These are phyloP conservation scores for Coregonus suidteri DNA, from an alignment of 2,797 vertebrate genomes.

Conservation along the genomic window DNA sequence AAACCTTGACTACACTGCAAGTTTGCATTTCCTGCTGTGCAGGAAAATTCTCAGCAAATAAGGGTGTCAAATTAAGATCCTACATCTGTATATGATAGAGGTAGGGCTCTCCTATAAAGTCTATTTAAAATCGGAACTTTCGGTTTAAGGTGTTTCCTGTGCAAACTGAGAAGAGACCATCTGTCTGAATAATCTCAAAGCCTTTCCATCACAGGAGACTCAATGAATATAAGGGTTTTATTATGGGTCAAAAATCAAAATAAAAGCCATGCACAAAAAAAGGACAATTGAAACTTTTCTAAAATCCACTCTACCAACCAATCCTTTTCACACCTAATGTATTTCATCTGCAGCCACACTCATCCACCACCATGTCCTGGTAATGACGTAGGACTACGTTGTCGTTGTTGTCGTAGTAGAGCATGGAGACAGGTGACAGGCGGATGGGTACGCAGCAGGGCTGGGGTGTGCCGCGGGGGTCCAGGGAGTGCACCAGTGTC, in stretches of 20 bases:
- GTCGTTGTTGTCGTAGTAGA: slow-evolving; percentile 93
- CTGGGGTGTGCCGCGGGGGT: slow-evolving; percentile 79
- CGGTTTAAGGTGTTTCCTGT: too few species aligned
- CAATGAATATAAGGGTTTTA: background rate
- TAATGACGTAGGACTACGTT: slow-evolving; percentile 94
- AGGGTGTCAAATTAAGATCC: too few species aligned
- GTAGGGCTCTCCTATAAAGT: too few species aligned
- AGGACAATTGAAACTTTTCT: background rate
- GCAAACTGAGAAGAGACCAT: too few species aligned
- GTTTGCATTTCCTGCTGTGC: too few species aligned
- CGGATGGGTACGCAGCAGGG: slow-evolving; percentile 92
- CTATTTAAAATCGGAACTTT: too few species aligned
- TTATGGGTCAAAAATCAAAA: background rate
- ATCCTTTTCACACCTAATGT: background rate
- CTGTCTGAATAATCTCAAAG: background rate
- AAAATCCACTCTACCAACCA: background rate
- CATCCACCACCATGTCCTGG: slow-evolving; percentile 95
- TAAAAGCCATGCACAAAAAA: background rate
- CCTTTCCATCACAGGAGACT: background rate
- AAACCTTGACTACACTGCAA: too few species aligned
- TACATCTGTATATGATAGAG: too few species aligned
- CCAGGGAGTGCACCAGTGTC: slow-evolving; percentile 87
- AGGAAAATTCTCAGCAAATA: too few species aligned
- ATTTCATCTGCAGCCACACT: slow-evolving; percentile 89
- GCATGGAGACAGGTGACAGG: slow-evolving; percentile 92